Evolutionary conservation across 2,797 vertebrate genomes (phyloP), one percentile per base, ranked within the genome.

Genomic region (Staurois parvus): DNA sequence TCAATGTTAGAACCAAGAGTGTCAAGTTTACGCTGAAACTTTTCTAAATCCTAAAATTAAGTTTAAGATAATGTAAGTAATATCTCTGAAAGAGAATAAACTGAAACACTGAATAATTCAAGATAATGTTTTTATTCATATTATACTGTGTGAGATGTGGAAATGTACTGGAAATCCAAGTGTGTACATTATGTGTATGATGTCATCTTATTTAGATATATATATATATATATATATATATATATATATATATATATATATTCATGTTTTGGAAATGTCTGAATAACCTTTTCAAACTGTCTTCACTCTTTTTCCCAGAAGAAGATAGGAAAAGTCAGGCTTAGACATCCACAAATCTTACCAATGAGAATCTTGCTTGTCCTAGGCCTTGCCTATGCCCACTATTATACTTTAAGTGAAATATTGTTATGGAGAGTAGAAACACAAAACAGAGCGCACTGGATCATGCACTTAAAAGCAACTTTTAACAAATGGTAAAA

Each of bases 21-120:
- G 52, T 86, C 75, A 83, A 88, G 84, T 69, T 80, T 86, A 29
- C 28, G 76, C 29, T 83, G 84, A 84, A 88, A 88, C 4, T 6
- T 17, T 56, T 82, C 69, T 19, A 88, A 82, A 64, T 88, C 87
- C 87, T 86, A 37, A 29, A 48, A 64, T 2, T 5, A 72, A 48
- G 1, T 24, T 24, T 59, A 59, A 21, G 11, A 24, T 59, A 59
- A 45, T 59, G 52, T 59, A 59, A 59, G 9, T 24, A 59, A 24
- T 59, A 59, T 52, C 48, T 52, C 17, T 2, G 19, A 56, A 21
- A 6, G 1, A 24, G 0, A 59, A n/a, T 6, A n/a, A 24, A 59
- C 0, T 24, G 0, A 9, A 59, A 59, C 52, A 52, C 2, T 52
- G 3, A 52, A 52, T 59, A 59, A 59, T 59, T 24, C 4, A 24